These are phyloP conservation scores for Hylaeus volcanicus DNA, from an alignment of 1,140 invertebrate genomes.

Conservation along the genomic window DNA sequence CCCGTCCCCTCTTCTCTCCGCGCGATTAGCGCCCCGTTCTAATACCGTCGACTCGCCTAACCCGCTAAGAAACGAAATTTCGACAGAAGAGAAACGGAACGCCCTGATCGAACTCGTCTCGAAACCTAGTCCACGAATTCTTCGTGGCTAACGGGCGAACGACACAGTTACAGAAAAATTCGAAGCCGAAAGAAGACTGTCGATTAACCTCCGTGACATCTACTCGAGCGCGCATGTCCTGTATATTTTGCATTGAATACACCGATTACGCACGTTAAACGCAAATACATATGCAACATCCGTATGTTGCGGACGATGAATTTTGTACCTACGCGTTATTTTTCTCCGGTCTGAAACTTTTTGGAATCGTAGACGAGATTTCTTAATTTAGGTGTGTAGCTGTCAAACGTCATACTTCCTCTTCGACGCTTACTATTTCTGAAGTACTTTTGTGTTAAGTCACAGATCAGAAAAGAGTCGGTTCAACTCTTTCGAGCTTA, in stretches of 20 bases:
- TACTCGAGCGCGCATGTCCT: slow-evolving; percentile 53
- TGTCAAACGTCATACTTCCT: too few species aligned
- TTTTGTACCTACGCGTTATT: not conserved
- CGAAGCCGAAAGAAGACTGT: slow-evolving; percentile 3
- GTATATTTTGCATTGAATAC: slow-evolving; percentile 69
- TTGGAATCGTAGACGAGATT: too few species aligned
- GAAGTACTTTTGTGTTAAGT: too few species aligned
- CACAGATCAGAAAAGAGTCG: too few species aligned
- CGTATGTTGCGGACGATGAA: not conserved
- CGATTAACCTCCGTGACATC: slow-evolving; percentile 66
- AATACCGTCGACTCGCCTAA: too few species aligned
- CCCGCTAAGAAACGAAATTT: too few species aligned
- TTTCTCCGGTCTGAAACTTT: too few species aligned
- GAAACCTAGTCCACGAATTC: not conserved
- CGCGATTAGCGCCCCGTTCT: not conserved
- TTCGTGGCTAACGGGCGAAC: too few species aligned
- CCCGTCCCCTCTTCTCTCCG: too few species aligned
- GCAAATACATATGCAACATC: slow-evolving; percentile 55
- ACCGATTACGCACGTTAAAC: slow-evolving; percentile 55
- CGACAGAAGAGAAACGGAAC: not conserved
- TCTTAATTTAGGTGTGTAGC: too few species aligned
- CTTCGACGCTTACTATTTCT: too few species aligned
- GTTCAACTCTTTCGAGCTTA: too few species aligned
- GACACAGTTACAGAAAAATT: not conserved
- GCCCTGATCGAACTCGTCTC: not conserved